Base-by-base conservation (phyloP, 64 coral and sea anemone species). In the Acropora tenuis region DNA sequence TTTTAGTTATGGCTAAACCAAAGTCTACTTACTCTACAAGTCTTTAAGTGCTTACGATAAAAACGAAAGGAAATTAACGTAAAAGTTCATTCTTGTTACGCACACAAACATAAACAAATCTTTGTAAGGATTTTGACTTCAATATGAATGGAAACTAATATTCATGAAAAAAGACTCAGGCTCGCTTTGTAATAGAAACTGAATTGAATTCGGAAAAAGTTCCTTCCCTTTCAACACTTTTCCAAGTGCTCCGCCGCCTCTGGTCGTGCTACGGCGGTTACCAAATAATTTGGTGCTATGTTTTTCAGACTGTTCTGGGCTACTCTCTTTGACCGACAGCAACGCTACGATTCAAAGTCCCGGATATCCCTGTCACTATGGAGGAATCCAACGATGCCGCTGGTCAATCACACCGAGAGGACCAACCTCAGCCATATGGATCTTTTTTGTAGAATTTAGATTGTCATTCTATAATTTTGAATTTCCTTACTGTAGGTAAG, bases 341-440 rank as follows among this genome's bases (percentile, higher is more conserved):
- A 84, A 69, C 15, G 81, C 60, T 16, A 84, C 81, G 15, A 69
- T 84, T 47, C 45, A 69, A 45, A 63, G 60, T 19, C 81, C 81
- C 9, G 63, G 63, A 9, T 69, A 84, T 44, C 60, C 81, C 17
- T 84, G 81, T 19, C 15, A 16, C 2, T 84, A 69, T 19, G 42
- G 81, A 9, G 81, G 81, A 68, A 18, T 44, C 20, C 81, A 69
- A 1, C 18, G 49, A 4, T 84, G 81, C 15, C 10, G 58, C 43
- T 84, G 81, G 81, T 18, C 81, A 4, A 68, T 84, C 61, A 69
- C 1, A 30, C 81, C 81, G 18, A 84, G 12, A 2, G 81, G 43
- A 43, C 81, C 81, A 43, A 48, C 61, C 0, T 18, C 42, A 69
- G 13, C 63, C 6, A 84, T 84, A 68, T 30, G 43, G 58, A 69